Base-by-base conservation (phyloP, 2,888 invertebrate species). In the Keiferia lycopersicella region DNA sequence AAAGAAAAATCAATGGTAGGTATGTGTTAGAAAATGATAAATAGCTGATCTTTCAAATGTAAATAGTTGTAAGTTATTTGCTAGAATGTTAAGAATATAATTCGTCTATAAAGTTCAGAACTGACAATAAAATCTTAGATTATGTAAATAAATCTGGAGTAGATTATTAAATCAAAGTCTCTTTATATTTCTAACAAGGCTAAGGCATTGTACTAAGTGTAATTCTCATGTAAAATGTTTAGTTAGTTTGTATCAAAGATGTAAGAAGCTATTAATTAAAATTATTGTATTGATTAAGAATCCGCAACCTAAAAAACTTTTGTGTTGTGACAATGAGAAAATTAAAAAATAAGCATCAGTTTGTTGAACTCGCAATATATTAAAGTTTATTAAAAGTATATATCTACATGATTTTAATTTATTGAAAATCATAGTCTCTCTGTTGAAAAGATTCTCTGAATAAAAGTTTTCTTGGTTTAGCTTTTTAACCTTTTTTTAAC, bases 121-220 rank as follows among this genome's bases (percentile, higher is more conserved):
- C 87, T 88, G 91, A 91, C 91, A 91, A 91, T 91, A 91, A 91
- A 84, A 72, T 80, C 79, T 84, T 88, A 87, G 82, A 79, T 73
- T 86, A 82, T 89, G 84, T 79, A 84, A 79, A 83, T 79, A 75
- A 53, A 39, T 30, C 7, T 50, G 73, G 71, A 68, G 67, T 76
- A 68, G 67, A 68, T 73, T 73, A 68, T 73, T 73, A 72, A 71
- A 71, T 71, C 66, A 56, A 68, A 83, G 84, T 84, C 85, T 87
- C 88, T 88, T 87, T 84, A 81, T 87, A 86, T 83, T 80, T 83
- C 80, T 84, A 65, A 59, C 48, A 34, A 34, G n/a, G 38, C 10
- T 60, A 45, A 60, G 26, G 50, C 34, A 34, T 50, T 18, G 50
- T 34, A 30, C 34, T 50, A 51, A 51, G 45, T 22, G 22, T 53